Conservation (phyloP, 2,113 vertebrate genomes). For the Ailurus styani region DNA sequence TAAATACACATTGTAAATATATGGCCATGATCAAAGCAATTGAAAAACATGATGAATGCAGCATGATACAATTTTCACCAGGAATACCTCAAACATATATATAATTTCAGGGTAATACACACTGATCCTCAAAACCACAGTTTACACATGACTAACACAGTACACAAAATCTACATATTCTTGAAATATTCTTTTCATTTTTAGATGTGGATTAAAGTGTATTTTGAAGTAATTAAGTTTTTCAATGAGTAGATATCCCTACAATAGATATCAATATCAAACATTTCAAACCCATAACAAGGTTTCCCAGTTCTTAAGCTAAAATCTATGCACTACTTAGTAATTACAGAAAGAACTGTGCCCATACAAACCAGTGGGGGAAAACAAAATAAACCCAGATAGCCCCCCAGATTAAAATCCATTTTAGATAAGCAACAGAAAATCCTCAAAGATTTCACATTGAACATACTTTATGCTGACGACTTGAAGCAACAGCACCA, state of each 20-base stretch:
- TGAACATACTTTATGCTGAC: constrained; percentile 44
- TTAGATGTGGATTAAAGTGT: constrained; percentile 5
- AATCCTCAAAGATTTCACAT: constrained; percentile 53
- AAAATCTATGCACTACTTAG: constrained; percentile 17
- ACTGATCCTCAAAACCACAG: constrained; percentile 5
- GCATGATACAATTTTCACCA: neutral
- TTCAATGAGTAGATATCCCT: constrained; percentile 42
- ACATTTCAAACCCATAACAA: constrained; percentile 63
- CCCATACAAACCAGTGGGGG: constrained; percentile 17
- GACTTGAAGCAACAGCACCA: constrained; percentile 50
- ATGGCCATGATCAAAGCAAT: constrained; percentile 26
- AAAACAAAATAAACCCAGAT: constrained; percentile 60
- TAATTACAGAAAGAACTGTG: constrained; percentile 48
- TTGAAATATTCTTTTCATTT: neutral
- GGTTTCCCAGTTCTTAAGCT: constrained; percentile 46
- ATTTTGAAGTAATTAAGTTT: constrained; percentile 62
- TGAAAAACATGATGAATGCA: constrained; percentile 19
- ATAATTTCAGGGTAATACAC: neutral
- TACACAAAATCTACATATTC: neutral
- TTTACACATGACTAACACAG: neutral
- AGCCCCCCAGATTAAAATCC: constrained; percentile 55
- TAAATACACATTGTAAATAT: neutral
- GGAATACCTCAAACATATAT: neutral
- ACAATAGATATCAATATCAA: constrained; percentile 57
- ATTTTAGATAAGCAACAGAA: constrained; percentile 58